Conservation (phyloP, 2,113 vertebrate genomes). For the Tapirus terrestris region DNA sequence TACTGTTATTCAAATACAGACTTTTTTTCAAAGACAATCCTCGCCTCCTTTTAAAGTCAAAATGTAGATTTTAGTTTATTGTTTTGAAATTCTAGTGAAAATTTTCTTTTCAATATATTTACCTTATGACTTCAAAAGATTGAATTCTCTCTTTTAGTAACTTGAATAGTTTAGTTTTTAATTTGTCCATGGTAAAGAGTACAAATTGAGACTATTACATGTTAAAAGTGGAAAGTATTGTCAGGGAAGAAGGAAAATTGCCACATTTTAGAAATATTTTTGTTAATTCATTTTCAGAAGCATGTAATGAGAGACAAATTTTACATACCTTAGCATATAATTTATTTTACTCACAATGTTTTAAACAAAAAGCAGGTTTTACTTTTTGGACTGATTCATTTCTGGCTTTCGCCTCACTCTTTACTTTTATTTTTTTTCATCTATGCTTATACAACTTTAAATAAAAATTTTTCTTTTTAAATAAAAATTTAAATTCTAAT, state of each 20-base stretch:
- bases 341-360: not conserved
- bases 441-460: not conserved
- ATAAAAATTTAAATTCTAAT: slow-evolving; percentile 45
- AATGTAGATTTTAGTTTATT: slow-evolving; percentile 58
- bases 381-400: not conserved
- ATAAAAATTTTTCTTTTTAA: slow-evolving; percentile 52
- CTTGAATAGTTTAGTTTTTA: slow-evolving; percentile 11
- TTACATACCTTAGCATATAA: not conserved
- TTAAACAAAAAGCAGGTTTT: slow-evolving; percentile 3
- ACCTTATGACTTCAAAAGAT: slow-evolving; percentile 13
- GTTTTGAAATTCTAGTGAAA: slow-evolving; percentile 33
- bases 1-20: slow-evolving; percentile 50
- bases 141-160: slow-evolving; percentile 54
- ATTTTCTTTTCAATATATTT: slow-evolving; percentile 47
- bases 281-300: slow-evolving; percentile 41
- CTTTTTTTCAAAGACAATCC: not conserved
- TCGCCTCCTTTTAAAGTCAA: slow-evolving; percentile 44
- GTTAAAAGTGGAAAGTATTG: slow-evolving; percentile 23
- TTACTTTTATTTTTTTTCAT: not conserved
- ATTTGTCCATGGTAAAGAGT: not conserved
- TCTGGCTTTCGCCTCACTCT: not conserved
- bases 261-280: slow-evolving; percentile 9
- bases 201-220: not conserved
- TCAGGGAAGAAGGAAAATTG: slow-evolving; percentile 23
- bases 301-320: slow-evolving; percentile 8